Evolutionary conservation across 2,113 vertebrate species (phyloP).

Genomic region (Panurus biarmicus): DNA sequence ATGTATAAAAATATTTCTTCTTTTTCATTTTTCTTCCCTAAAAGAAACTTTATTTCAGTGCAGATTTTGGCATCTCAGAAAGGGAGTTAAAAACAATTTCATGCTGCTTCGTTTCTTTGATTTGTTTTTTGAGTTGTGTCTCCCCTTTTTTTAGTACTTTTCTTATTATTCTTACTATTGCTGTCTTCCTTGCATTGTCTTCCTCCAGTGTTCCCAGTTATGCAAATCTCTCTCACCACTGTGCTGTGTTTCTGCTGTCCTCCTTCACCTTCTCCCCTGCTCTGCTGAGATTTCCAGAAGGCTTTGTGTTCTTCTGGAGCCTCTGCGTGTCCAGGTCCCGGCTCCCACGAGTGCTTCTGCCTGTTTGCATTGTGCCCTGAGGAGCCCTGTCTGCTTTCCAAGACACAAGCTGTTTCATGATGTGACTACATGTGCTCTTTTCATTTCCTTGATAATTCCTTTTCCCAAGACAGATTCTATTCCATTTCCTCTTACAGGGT

Average conservation of each 20-base stretch:
- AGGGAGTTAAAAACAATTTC: constrained; percentile 7
- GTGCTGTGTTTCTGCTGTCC: not conserved
- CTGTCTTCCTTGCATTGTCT: not conserved
- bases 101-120: not conserved
- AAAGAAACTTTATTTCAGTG: not conserved
- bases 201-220: not conserved
- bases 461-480: not conserved
- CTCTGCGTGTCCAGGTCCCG: fast-evolving
- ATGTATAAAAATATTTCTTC: not conserved
- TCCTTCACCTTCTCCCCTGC: not conserved
- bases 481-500: not conserved
- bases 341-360: not conserved
- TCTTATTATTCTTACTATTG: not conserved
- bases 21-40: no score
- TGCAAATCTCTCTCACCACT: not conserved
- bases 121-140: not conserved
- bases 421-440: not conserved
- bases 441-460: not conserved
- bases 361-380: not conserved
- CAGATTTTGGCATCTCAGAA: not conserved
- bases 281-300: not conserved
- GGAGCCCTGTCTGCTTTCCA: not conserved
- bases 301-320: not conserved
- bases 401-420: not conserved
- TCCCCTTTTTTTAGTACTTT: not conserved